Evolutionary conservation across 2,113 vertebrate species (phyloP).

Genomic region (Channa maculata): DNA sequence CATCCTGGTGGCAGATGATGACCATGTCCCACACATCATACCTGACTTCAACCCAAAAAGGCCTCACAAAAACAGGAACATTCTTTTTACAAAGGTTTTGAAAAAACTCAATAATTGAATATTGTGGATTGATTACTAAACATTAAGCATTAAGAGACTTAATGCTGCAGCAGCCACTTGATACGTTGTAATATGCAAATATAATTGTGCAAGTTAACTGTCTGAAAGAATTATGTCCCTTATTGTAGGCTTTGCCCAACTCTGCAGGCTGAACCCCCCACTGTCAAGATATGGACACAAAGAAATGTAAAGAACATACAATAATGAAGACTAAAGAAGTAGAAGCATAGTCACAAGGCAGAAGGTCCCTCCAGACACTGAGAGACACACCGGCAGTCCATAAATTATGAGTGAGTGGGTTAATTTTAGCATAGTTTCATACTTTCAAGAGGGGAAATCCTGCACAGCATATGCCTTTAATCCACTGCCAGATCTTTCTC

Average conservation of each 20-base stretch:
- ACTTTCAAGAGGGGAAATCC: slow-evolving; percentile 56
- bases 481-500: slow-evolving; percentile 53
- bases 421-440: slow-evolving; percentile 50
- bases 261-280: slow-evolving; percentile 17
- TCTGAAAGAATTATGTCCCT: slow-evolving; percentile 21
- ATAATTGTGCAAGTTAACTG: not conserved
- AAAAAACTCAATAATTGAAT: no score
- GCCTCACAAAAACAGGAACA: no score
- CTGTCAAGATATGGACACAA: slow-evolving; percentile 3
- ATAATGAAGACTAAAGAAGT: slow-evolving; percentile 27
- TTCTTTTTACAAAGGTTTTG: no score
- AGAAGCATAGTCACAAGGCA: slow-evolving; percentile 18
- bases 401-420: slow-evolving; percentile 38
- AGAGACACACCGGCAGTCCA: slow-evolving; percentile 19
- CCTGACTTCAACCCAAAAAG: no score
- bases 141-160: no score
- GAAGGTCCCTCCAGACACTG: slow-evolving; percentile 22
- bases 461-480: slow-evolving; percentile 54
- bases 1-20: not conserved
- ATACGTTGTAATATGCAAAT: no score
- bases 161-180: not conserved
- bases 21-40: no score
- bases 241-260: not conserved
- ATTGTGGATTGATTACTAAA: no score
- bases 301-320: slow-evolving; percentile 14